Evolutionary conservation across 2,113 vertebrate species (phyloP).

Genomic region (Bubo scandiacus): DNA sequence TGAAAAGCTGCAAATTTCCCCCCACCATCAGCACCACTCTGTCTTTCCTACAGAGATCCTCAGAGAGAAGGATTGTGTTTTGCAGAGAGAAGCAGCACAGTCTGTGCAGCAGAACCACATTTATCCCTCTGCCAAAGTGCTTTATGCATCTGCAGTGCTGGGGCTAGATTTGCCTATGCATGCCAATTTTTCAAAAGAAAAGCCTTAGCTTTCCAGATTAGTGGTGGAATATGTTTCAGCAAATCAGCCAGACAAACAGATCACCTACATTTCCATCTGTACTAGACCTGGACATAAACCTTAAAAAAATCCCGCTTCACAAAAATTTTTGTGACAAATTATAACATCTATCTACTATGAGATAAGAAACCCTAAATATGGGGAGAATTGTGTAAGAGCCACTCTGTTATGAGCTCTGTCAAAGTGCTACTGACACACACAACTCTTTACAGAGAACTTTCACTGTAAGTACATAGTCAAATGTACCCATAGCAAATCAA

Average conservation of each 20-base stretch:
- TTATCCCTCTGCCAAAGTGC: slow-evolving; percentile 19
- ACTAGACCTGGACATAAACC: not conserved
- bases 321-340: not conserved
- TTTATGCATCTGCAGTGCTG: not conserved
- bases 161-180: not conserved
- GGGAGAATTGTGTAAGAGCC: not conserved
- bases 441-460: not conserved
- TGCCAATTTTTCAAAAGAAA: slow-evolving; percentile 34
- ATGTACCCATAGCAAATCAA: not conserved
- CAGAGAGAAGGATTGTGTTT: not conserved
- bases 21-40: not conserved
- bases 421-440: not conserved
- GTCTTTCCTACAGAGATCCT: not conserved
- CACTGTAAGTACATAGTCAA: not conserved
- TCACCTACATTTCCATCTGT: not conserved
- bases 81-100: not conserved
- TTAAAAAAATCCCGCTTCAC: not conserved
- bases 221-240: not conserved
- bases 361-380: not conserved
- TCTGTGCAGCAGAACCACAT: not conserved
- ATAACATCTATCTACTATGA: not conserved
- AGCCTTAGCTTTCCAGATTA: slow-evolving; percentile 20
- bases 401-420: not conserved
- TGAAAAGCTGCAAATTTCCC: not conserved
- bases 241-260: not conserved